Evolutionary conservation across 2,888 invertebrate genomes (phyloP), one percentile per base, ranked within the genome.

Genomic region (Serripes groenlandicus): DNA sequence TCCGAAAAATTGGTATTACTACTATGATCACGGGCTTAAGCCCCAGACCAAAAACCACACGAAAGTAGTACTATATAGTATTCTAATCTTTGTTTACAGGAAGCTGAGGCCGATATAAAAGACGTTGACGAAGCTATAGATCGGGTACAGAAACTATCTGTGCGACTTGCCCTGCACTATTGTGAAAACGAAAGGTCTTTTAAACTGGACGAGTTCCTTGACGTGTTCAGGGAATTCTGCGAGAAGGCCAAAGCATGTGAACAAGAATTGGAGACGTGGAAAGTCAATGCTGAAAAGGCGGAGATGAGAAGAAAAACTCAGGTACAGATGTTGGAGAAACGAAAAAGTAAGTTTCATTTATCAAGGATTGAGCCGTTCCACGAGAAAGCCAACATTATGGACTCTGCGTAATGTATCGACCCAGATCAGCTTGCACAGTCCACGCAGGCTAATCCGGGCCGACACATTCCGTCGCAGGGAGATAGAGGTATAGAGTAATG

Each of bases 151-250:
- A 90, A 89, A 66, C 85, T 90, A 78, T 96, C 98, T 49, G 96
- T 96, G 85, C 97, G 97, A 83, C 95, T 99, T 42, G 97, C 98
- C 0, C 97, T 98, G 74, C 99, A 98, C 95, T 98, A 98, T 95
- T 99, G 99, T 94, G 99, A 99, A 94, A 99, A 99, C 92, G 96
- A 97, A 0, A 96, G 96, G 74, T 96, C 97, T 0, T 99, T 99
- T 94, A 98, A 98, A 94, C 95, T 99, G 52, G 98, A 99, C 94
- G 99, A 99, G 94, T 98, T 98, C 93, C 98, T 98, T 92, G 97
- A 97, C 94, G 97, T 98, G 88, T 97, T 99, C 93, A 97, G 97
- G 91, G 96, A 96, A 71, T 98, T 99, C 95, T 98, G 98, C 94
- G 96, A 96, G 68, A 95, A 94, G 82, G 93, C 95, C 26, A 92